Evolutionary conservation across 2,888 invertebrate genomes (phyloP).

Genomic region (Brachylomia viminalis): DNA sequence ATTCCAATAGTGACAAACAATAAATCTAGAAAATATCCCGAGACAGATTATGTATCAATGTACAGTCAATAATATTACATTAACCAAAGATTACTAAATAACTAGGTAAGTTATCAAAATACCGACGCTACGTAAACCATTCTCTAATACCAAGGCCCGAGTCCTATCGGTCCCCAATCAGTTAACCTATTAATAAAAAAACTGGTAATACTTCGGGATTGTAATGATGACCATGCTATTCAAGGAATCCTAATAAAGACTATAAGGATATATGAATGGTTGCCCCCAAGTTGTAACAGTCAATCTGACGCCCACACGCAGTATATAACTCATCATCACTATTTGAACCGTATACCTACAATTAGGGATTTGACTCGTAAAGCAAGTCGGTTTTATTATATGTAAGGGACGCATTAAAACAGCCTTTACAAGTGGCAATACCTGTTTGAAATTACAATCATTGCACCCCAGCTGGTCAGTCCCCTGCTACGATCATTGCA

Average conservation of each 20-base stretch:
- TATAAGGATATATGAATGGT: not conserved
- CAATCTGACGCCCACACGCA: not conserved
- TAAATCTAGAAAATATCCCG: not conserved
- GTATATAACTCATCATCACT: not conserved
- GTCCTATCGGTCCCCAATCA: conserved; percentile 13
- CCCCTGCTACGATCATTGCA: too few relatives aligned
- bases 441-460: too few relatives aligned
- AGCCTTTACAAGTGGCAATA: not conserved
- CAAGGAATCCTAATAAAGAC: conserved; percentile 14
- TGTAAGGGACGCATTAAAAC: too few relatives aligned
- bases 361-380: too few relatives aligned
- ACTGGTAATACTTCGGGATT: conserved; percentile 23
- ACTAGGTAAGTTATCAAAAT: not conserved
- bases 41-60: not conserved
- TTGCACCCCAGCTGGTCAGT: not conserved
- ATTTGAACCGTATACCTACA: not conserved
- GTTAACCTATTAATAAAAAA: conserved; percentile 34
- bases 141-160: conserved; percentile 19
- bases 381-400: too few relatives aligned
- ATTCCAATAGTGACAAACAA: not conserved
- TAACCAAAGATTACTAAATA: not conserved
- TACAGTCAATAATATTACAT: not conserved
- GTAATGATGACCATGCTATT: conserved; percentile 39
- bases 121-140: not conserved
- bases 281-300: not conserved